Evolutionary conservation across 2,888 invertebrate genomes (phyloP).

Genomic region (Lithophane semibrunnea): DNA sequence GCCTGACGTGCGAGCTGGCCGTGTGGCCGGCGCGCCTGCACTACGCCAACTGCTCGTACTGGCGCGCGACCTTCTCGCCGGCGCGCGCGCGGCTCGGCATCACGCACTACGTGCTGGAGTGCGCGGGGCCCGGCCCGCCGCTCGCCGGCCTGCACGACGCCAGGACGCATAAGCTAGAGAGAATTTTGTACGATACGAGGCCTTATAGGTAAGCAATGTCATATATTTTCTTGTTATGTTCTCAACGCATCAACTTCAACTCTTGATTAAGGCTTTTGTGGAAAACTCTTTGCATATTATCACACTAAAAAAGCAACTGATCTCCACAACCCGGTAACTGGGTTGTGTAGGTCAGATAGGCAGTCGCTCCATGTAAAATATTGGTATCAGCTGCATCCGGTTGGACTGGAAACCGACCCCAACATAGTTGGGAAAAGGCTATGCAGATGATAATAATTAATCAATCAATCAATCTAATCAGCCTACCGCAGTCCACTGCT

Average conservation of each 20-base stretch:
- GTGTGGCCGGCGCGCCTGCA: conserved; percentile 95
- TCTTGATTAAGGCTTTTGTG: background rate
- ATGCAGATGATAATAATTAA: no score
- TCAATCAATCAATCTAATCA: no score
- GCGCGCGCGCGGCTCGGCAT: conserved; percentile 86
- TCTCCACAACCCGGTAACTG: no score
- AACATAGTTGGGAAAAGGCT: no score
- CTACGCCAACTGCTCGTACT: conserved; percentile 96
- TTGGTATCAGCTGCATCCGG: no score
- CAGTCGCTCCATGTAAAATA: no score
- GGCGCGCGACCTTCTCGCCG: conserved; percentile 94
- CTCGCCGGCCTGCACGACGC: conserved; percentile 95
- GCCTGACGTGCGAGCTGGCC: conserved; percentile 96
- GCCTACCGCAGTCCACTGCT: no score
- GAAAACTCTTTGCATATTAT: no score
- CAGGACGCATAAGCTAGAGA: conserved; percentile 93
- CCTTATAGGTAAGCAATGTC: conserved; percentile 89
- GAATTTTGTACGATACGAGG: conserved; percentile 94
- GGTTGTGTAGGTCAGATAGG: no score
- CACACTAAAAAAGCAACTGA: no score
- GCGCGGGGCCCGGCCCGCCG: conserved; percentile 97
- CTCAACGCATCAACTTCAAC: background rate
- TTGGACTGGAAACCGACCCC: no score
- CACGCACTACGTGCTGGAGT: conserved; percentile 94
- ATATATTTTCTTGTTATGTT: background rate